Conservation (phyloP, 2,888 invertebrate species). For the Xanthorhoe spadicearia region DNA sequence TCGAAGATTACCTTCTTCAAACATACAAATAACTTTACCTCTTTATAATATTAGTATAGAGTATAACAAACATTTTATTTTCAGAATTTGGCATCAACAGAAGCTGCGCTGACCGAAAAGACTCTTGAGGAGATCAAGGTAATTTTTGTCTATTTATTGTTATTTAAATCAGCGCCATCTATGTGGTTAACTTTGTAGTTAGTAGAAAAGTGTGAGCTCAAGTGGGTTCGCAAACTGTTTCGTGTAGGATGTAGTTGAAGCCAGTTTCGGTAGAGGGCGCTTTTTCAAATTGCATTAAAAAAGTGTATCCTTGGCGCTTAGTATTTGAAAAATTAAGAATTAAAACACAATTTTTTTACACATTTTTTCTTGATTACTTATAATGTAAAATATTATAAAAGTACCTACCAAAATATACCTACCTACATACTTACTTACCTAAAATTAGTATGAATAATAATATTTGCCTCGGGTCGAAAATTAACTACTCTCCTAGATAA, state of each 20-base stretch:
- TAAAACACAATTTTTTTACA: no score
- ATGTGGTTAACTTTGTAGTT: conserved; percentile 1
- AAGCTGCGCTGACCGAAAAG: conserved; percentile 72
- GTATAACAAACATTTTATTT: conserved; percentile 46
- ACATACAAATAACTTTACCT: no score
- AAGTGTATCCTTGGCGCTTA: neutral
- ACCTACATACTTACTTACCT: no score
- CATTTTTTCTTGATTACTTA: no score
- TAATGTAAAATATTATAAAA: no score
- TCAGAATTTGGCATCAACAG: conserved; percentile 72
- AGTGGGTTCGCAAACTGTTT: neutral
- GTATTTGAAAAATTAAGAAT: neutral
- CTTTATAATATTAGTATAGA: no score
- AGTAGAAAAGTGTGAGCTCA: neutral
- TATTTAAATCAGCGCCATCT: conserved; percentile 55
- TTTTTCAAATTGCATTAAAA: conserved; percentile 4
- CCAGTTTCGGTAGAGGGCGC: conserved; percentile 28
- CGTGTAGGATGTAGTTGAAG: conserved; percentile 19
- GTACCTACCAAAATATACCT: no score
- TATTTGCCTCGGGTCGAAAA: no score
- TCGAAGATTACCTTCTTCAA: no score
- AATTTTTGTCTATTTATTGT: conserved; percentile 24
- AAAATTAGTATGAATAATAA: no score
- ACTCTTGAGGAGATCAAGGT: conserved; percentile 81
- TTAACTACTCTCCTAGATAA: no score